Evolutionary conservation across 1,140 invertebrate genomes (phyloP), one percentile per base, ranked within the genome.

Genomic region (Brachystomella parvula): DNA sequence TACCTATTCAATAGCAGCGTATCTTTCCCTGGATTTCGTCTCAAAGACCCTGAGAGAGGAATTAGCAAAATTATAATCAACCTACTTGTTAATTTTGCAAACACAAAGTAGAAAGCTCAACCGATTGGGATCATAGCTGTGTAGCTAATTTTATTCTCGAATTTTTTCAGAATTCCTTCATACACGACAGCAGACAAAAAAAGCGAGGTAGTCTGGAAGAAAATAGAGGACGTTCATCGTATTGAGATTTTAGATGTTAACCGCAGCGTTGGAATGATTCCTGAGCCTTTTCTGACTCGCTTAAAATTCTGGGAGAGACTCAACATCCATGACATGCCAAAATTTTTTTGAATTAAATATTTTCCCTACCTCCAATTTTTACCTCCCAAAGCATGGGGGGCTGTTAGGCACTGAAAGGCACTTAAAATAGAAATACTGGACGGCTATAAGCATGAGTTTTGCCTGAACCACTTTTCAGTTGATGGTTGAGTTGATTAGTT

Each of bases 301-400:
- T 35, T 67, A n/a, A 39, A 63, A 65, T 67, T 72, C 57, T 72
- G 71, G 71, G 65, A 69, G 47, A 66, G 28, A 19, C 39, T 69
- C 3, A 32, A 24, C 33, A 29, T 60, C 9, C 6, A 6, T 33
- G 58, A 60, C 31, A 60, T 24, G 24, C 28, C 58, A 9, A 24
- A 24, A 19, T 60, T 60, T 33, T 29, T 29, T 12, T n/a, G n/a
- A n/a, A n/a, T n/a, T n/a, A n/a, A n/a, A n/a, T n/a, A n/a, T n/a
- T n/a, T n/a, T n/a, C n/a, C 53, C 53, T 9, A 44, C 9, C 9
- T n/a, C 53, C 9, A n/a, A 56, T 28, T 56, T 24, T 12, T 12
- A 56, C n/a, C n/a, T n/a, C n/a, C n/a, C n/a, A n/a, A n/a, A n/a
- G n/a, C n/a, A n/a, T n/a, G n/a, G n/a, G n/a, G n/a, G n/a, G n/a